Percentiles rank a stretch among this genome's conserved stretches.
phyloP scores from a whole-genome alignment of 2,888 invertebrate genomes.

The Meta bourneti region DNA sequence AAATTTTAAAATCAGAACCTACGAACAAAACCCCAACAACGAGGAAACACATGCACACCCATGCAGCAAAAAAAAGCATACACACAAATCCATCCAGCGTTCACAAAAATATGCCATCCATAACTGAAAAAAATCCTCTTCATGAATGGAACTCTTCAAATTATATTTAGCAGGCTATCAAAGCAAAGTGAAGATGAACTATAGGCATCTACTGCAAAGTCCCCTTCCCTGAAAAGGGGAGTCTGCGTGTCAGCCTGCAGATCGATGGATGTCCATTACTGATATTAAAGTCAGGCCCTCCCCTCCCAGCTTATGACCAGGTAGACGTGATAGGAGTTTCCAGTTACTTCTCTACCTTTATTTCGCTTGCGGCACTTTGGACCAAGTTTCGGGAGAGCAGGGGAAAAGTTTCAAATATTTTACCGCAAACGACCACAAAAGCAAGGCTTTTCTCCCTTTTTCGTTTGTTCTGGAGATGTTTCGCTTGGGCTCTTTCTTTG shows the following conservation, averaged over 20 bases:
- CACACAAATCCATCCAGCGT: background rate
- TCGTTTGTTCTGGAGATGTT: background rate
- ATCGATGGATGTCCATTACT: conserved; percentile 74
- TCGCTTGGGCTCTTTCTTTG: too few species aligned
- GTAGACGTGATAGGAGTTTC: conserved; percentile 68
- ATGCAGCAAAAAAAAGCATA: background rate
- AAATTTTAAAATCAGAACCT: too few species aligned
- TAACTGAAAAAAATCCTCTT: background rate
- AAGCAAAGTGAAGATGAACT: background rate
- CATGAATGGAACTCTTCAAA: too few species aligned
- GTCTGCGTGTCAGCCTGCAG: conserved; percentile 62
- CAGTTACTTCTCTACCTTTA: conserved; percentile 54
- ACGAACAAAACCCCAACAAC: background rate
- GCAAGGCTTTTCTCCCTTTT: background rate
- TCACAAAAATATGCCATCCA: background rate
- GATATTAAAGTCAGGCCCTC: conserved; percentile 66
- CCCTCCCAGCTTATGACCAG: conserved; percentile 37
- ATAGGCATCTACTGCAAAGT: conserved; percentile 49
- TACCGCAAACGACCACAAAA: conserved; percentile 8
- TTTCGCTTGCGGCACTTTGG: background rate
- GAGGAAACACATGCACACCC: background rate
- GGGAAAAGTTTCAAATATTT: conserved; percentile 12
- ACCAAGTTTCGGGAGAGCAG: background rate
- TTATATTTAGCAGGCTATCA: too few species aligned
- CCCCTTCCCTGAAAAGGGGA: background rate